Percentiles rank a stretch among this genome's conserved stretches.
These are phyloP conservation scores for Drosophila takahashii DNA, from an alignment of 1,140 invertebrate genomes.

Conservation along the genomic window DNA sequence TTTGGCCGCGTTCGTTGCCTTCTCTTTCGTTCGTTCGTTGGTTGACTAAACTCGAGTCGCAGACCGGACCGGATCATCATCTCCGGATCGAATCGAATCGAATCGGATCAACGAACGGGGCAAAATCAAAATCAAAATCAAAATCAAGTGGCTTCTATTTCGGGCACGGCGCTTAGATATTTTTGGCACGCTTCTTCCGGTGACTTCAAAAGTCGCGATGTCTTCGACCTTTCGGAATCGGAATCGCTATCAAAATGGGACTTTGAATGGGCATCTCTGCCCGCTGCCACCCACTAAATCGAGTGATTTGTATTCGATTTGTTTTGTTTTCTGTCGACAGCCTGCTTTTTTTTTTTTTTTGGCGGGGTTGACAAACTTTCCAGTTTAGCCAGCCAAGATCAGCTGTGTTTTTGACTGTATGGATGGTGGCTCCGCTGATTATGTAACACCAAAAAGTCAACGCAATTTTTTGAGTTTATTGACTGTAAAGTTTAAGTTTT, in stretches of 20 bases:
- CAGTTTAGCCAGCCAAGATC: slow-evolving; percentile 40
- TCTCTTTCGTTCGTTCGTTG: slow-evolving; percentile 19
- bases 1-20: slow-evolving; percentile 24
- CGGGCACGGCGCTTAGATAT: slow-evolving; percentile 68
- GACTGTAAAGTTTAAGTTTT: slow-evolving; percentile 39
- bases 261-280: slow-evolving; percentile 22
- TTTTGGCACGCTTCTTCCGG: slow-evolving; percentile 76
- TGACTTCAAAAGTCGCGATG: slow-evolving; percentile 39
- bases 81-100: slow-evolving; percentile 17
- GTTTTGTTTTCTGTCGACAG: slow-evolving; percentile 20
- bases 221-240: slow-evolving; percentile 68
- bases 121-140: slow-evolving; percentile 14
- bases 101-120: slow-evolving; percentile 30
- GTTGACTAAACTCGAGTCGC: slow-evolving; percentile 8
- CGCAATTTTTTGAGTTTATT: slow-evolving; percentile 66
- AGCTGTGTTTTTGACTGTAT: slow-evolving; percentile 34
- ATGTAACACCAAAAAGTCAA: slow-evolving; percentile 73
- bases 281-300: slow-evolving; percentile 8
- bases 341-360: too few relatives aligned
- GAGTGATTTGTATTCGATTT: slow-evolving; percentile 28
- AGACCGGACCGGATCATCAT: slow-evolving; percentile 12
- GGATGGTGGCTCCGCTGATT: slow-evolving; percentile 45
- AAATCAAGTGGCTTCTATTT: slow-evolving; percentile 50
- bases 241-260: slow-evolving; percentile 20
- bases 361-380: slow-evolving; percentile 60